Base-by-base conservation (phyloP, 2,888 invertebrate genomes). In the Neelides folsomi region DNA sequence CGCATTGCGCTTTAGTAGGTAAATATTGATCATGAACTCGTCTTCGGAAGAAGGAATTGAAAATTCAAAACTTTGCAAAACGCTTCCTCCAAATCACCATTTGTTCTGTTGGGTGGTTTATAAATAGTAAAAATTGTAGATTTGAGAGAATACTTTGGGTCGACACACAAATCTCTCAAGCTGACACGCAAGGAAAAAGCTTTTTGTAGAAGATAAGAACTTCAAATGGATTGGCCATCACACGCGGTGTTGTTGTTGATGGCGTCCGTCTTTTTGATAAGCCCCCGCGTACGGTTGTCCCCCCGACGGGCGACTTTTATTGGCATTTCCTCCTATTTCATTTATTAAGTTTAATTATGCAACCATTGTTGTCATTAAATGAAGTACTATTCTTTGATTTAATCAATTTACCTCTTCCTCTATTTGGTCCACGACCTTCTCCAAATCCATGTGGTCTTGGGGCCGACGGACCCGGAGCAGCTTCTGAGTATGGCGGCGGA, bases 391-490 rank as follows among this genome's bases (percentile, higher is more conserved):
- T 7, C 27, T 7, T 27, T 27, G 7, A 27, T 27, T 27, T 27
- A 27, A 27, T 5, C 7, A 27, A 27, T 27, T 18, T 47, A 62
- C 58, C 60, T 61, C 60, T 59, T 45, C 56, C 56, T 55, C 64
- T 53, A 55, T 64, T 64, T 27, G 64, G 82, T 53, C 82, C 81
- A 65, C 82, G 72, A 27, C 81, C 80, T 67, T 81, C 82, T 16
- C 81, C 81, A 66, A 80, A 82, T 43, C 82, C 82, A 57, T 80
- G 78, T 54, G 77, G 75, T 54, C 81, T 82, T 49, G 76, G 79
- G 62, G 74, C 75, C 65, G 71, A 70, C 54, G 66, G 66, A 46
- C 67, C 58, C 43, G 66, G 66, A 36, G 65, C 64, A 16, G 66
- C 61, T 12, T 65, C 65, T 13, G 65, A 58, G 37, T 66, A 64